These are phyloP conservation scores for Nanorana parkeri DNA, from an alignment of 2,113 vertebrate species.

Conservation along the genomic window DNA sequence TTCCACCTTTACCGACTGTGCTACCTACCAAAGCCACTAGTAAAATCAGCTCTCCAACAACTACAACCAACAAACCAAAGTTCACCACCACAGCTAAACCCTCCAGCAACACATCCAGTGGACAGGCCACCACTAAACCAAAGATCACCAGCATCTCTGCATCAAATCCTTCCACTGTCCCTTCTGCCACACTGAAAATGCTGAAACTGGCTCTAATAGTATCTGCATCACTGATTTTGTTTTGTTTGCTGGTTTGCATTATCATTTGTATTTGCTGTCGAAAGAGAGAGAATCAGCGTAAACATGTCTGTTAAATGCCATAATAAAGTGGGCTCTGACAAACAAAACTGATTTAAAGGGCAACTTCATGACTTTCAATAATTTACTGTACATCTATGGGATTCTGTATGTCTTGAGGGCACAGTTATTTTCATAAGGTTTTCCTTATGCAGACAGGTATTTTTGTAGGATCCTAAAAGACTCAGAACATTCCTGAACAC, in stretches of 20 bases:
- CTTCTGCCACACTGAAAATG: conserved; percentile 46
- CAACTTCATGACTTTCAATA: too few species aligned
- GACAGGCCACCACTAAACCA: neutral
- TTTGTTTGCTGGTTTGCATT: conserved; percentile 60
- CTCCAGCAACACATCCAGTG: too few species aligned
- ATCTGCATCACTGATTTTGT: conserved; percentile 52
- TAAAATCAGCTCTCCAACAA: neutral
- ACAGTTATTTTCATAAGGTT: too few species aligned
- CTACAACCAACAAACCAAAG: neutral
- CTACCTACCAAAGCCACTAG: neutral
- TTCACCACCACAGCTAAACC: neutral
- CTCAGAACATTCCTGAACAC: too few species aligned
- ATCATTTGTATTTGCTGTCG: conserved; percentile 56
- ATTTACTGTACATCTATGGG: too few species aligned
- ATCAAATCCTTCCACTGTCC: neutral
- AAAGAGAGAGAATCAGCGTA: neutral
- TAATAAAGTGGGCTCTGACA: too few species aligned
- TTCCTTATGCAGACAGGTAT: too few species aligned
- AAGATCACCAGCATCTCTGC: neutral
- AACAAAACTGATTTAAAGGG: too few species aligned
- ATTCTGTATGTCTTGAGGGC: too few species aligned
- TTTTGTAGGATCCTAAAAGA: too few species aligned
- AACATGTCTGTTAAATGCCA: too few species aligned
- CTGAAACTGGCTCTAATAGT: conserved; percentile 55
- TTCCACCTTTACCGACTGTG: conserved; percentile 24